Base-by-base conservation (phyloP, 1,140 invertebrate species). In the Camponotus vicinus region DNA sequence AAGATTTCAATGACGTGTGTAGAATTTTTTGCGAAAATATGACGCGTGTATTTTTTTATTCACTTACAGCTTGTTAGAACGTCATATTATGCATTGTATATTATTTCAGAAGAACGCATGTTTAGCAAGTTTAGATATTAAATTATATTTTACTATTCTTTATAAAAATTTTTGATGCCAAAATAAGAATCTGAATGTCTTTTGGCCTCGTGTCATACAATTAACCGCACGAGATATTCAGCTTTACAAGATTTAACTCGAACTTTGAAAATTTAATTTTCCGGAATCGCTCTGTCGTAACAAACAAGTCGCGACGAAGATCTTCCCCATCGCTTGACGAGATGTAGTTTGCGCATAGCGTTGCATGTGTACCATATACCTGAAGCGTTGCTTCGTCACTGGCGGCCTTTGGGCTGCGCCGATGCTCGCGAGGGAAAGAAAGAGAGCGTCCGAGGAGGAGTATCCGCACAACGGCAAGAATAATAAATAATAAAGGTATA, bases 401-500 rank as follows among this genome's bases (percentile, higher is more conserved):
- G 86, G 45, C 84, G 57, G 87, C 86, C 90, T 94, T 93, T 91
- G 86, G 89, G 63, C 40, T 66, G 80, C 40, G 83, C 89, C 89
- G 89, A 84, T 73, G 82, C 78, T 61, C 63, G n/a, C 40, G 52
- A 61, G 40, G 21, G 63, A 83, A 70, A 84, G 86, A 86, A 85
- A 85, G 84, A 73, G 63, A 71, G 90, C 87, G 85, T 67, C 79
- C 71, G 84, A 85, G 80, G 85, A 86, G 79, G 86, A 90, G 91
- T 88, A 90, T 91, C 92, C 91, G 88, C 86, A 32, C 61, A 90
- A 77, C 91, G 89, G 90, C 89, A 89, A 86, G 92, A 94, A 95
- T 95, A 95, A 95, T 94, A 95, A 95, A 95, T 95, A 95, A 93
- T 93, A 92, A 92, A 93, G 90, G 92, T 88, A 91, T 80, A 89